Conservation (phyloP, 1,140 invertebrate genomes). For the Lycorma delicatula region DNA sequence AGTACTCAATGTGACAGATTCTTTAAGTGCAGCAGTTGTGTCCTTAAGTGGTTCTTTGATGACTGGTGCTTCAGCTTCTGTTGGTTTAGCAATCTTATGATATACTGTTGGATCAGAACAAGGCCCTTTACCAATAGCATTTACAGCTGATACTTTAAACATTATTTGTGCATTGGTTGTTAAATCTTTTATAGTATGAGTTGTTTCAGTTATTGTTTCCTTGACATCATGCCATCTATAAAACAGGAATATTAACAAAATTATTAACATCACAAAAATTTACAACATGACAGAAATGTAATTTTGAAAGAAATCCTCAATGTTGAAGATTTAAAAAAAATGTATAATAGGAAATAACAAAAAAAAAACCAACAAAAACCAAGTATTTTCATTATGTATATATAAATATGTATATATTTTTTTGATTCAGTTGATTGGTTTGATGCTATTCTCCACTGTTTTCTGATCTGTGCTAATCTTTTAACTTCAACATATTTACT, state of each 20-base stretch:
- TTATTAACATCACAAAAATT: no score
- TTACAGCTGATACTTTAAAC: conserved; percentile 67
- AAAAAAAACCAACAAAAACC: no score
- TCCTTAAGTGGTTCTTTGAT: conserved; percentile 55
- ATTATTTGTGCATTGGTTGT: conserved; percentile 60
- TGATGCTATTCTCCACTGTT: no score
- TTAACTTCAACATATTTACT: no score
- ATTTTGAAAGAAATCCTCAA: no score
- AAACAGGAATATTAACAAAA: conserved; percentile 16
- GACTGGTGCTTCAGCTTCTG: conserved; percentile 45
- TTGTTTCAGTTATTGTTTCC: conserved; percentile 53
- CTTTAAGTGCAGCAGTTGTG: conserved; percentile 44
- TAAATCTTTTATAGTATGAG: conserved; percentile 54
- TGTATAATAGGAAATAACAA: background rate
- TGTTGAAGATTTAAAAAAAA: background rate
- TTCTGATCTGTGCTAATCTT: no score
- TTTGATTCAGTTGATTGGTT: no score
- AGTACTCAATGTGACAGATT: conserved; percentile 57
- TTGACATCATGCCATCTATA: conserved; percentile 57
- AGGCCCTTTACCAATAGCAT: conserved; percentile 56
- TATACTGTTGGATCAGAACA: conserved; percentile 48
- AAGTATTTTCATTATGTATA: no score
- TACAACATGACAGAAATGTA: no score
- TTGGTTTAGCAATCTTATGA: conserved; percentile 45
- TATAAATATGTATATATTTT: no score